These are phyloP conservation scores for Callopanchax toddi DNA, from an alignment of 2,113 vertebrate genomes.

Conservation along the genomic window DNA sequence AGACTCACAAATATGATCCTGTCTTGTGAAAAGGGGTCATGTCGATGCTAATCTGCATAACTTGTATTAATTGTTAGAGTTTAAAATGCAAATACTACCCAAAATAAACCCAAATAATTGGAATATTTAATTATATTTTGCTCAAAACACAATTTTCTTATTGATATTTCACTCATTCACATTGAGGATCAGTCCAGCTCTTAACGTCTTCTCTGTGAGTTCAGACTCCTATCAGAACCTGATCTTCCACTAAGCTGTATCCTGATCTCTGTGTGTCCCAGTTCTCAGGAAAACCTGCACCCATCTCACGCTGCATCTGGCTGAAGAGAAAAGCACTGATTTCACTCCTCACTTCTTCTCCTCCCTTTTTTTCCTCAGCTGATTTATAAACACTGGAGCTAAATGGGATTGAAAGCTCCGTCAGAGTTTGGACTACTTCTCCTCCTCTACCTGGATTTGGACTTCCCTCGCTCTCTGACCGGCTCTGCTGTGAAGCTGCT, in stretches of 20 bases:
- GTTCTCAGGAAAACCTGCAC: conserved; percentile 23
- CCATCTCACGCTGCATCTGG: conserved; percentile 14
- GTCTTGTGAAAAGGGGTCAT: not conserved
- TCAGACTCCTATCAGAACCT: conserved; percentile 9
- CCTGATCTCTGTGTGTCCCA: conserved; percentile 1
- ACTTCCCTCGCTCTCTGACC: not conserved
- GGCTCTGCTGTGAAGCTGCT: conserved; percentile 14
- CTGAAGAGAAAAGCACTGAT: conserved; percentile 9
- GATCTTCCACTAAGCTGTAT: conserved; percentile 14
- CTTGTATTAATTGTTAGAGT: not conserved
- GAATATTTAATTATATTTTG: too few relatives aligned
- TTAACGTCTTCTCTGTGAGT: not conserved
- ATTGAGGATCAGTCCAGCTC: not conserved
- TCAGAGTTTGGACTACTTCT: conserved; percentile 5
- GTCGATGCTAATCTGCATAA: not conserved
- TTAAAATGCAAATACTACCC: not conserved
- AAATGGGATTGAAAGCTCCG: not conserved
- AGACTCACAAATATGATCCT: not conserved
- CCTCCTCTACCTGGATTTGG: conserved; percentile 15
- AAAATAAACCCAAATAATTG: not conserved
- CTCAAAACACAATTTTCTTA: too few relatives aligned
- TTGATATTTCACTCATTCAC: too few relatives aligned
- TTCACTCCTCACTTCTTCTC: not conserved
- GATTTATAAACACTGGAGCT: not conserved
- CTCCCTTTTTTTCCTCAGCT: conserved; percentile 7